A percentile compares a stretch with the other conserved stretches of the same genome.
These are phyloP conservation scores for Pocillopora grandis DNA, from an alignment of 92 coral and sea anemone species.

Conservation along the genomic window DNA sequence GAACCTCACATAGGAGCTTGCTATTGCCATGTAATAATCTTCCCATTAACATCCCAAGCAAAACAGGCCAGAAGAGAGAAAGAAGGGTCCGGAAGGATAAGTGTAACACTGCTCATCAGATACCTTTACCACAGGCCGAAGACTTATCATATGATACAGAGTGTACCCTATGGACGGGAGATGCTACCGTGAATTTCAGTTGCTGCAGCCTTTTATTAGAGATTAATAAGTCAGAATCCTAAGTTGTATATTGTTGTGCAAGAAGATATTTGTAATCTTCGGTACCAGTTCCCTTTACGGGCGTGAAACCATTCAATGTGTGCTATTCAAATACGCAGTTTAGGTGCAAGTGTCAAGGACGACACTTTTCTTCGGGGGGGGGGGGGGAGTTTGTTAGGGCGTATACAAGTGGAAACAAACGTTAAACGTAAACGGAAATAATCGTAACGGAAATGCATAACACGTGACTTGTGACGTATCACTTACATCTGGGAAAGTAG, in stretches of 20 bases:
- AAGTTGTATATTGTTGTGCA: not conserved
- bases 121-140: constrained; percentile 9
- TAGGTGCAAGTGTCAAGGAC: constrained; percentile 30
- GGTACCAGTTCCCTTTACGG: not conserved
- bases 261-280: not conserved
- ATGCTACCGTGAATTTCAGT: not conserved
- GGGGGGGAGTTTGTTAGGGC: constrained; percentile 4
- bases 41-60: no score
- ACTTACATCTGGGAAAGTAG: no score
- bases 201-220: constrained; percentile 14
- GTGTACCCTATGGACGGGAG: constrained; percentile 12
- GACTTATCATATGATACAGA: not conserved
- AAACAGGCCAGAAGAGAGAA: not conserved
- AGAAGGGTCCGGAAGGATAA: not conserved
- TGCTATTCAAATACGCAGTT: constrained; percentile 5
- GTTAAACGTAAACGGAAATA: no score
- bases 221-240: constrained; percentile 2
- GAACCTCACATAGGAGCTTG: constrained; percentile 18
- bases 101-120: not conserved
- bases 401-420: no score
- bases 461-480: no score
- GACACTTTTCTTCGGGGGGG: constrained; percentile 26
- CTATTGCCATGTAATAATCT: constrained; percentile 11
- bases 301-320: not conserved
- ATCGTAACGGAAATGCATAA: no score